Evolutionary conservation across 2,888 invertebrate genomes (phyloP).

Genomic region (Agonopterix heracliana): DNA sequence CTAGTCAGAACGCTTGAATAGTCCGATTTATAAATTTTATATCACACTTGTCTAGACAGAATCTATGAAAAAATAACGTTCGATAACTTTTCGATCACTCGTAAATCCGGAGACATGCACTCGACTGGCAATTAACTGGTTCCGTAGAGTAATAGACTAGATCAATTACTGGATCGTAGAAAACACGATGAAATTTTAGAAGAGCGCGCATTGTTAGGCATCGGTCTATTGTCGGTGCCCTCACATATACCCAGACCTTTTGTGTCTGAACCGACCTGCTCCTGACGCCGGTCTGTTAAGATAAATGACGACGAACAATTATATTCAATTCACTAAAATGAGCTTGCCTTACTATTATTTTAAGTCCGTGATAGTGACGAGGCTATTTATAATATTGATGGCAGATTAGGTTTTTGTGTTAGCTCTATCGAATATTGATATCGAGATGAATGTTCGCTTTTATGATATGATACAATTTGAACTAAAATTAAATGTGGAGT

Average conservation of each 20-base stretch:
- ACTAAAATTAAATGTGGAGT: too few species aligned
- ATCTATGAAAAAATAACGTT: too few species aligned
- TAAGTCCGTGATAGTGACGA: slow-evolving; percentile 7
- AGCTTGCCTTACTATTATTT: slow-evolving; percentile 34
- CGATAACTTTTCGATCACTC: too few species aligned
- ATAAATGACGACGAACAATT: slow-evolving; percentile 63
- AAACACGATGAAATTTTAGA: slow-evolving; percentile 37
- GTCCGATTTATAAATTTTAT: too few species aligned
- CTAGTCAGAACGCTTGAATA: too few species aligned
- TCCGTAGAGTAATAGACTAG: slow-evolving; percentile 23
- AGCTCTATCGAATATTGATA: neutral
- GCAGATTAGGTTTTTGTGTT: slow-evolving; percentile 14
- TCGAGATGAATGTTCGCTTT: too few species aligned
- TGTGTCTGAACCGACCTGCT: slow-evolving; percentile 43
- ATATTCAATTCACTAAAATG: slow-evolving; percentile 42
- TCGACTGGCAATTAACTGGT: slow-evolving; percentile 10
- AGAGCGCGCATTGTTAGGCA: slow-evolving; percentile 31
- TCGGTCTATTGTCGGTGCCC: slow-evolving; percentile 28
- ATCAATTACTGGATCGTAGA: slow-evolving; percentile 33
- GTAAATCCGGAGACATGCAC: slow-evolving; percentile 15
- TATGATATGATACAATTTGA: too few species aligned
- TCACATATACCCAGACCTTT: slow-evolving; percentile 53
- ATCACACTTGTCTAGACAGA: too few species aligned
- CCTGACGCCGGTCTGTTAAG: slow-evolving; percentile 53
- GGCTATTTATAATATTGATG: slow-evolving; percentile 16